Conservation (phyloP, 1,140 invertebrate genomes). For the Apis laboriosa region DNA sequence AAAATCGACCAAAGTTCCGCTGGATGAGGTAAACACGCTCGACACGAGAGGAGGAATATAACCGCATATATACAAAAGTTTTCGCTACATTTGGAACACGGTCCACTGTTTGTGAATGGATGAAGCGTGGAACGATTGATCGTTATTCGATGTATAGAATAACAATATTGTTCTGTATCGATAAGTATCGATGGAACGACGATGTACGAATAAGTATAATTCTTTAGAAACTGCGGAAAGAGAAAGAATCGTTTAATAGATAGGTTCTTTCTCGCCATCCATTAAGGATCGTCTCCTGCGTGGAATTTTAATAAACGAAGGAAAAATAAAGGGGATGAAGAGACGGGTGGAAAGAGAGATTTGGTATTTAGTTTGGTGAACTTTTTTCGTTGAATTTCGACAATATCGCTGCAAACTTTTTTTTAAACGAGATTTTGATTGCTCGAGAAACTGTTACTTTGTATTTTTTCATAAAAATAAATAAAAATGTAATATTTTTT, state of each 20-base stretch:
- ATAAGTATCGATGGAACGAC: too few species aligned
- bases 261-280: background rate
- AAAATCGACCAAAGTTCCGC: background rate
- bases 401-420: too few species aligned
- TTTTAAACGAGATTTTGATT: too few species aligned
- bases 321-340: too few species aligned
- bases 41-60: background rate
- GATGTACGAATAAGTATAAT: background rate
- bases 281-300: background rate
- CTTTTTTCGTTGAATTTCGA: too few species aligned
- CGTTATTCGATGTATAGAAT: background rate
- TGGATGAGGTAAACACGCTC: slow-evolving; percentile 3
- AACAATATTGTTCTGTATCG: background rate
- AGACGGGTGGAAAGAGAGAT: too few species aligned
- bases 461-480: too few species aligned
- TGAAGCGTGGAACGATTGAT: background rate
- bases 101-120: background rate
- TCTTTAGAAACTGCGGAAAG: background rate
- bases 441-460: too few species aligned
- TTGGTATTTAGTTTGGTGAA: too few species aligned
- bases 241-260: background rate
- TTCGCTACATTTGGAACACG: slow-evolving; percentile 1
- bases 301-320: background rate
- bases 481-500: too few species aligned
- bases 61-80: background rate